phyloP scores from a whole-genome alignment of 1,140 invertebrate species.

The Atta texana region DNA sequence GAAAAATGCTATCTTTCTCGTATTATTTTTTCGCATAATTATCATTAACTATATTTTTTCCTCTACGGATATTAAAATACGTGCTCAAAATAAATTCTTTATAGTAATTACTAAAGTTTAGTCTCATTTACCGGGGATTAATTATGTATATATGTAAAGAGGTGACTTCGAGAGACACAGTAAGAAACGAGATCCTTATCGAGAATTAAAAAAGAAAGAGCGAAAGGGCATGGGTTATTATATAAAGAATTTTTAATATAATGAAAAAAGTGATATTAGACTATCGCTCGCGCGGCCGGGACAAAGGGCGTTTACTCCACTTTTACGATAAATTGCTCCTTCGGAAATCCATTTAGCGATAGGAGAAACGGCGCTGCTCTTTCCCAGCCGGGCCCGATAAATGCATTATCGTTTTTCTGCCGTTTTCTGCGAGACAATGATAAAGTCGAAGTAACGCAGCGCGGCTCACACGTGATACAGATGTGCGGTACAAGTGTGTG shows the following conservation, averaged over 20 bases:
- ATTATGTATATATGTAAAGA: constrained; percentile 1
- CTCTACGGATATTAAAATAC: not conserved
- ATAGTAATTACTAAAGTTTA: not conserved
- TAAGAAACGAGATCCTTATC: constrained; percentile 16
- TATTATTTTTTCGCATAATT: not conserved
- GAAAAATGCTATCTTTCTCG: not conserved
- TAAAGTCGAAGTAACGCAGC: constrained; percentile 19
- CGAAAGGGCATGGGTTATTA: not conserved
- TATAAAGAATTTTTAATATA: constrained; percentile 40
- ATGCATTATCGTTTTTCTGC: constrained; percentile 56
- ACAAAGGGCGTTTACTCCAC: constrained; percentile 45
- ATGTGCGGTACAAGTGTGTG: not conserved
- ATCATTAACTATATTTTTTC: not conserved
- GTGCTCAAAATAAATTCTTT: not conserved
- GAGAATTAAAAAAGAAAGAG: not conserved
- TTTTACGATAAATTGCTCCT: constrained; percentile 64
- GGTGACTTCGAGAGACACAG: not conserved
- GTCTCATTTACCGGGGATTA: constrained; percentile 16
- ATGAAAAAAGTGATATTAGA: constrained; percentile 21
- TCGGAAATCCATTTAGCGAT: constrained; percentile 64
- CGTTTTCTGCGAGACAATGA: constrained; percentile 30
- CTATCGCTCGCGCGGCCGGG: not conserved
- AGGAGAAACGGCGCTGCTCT: constrained; percentile 16
- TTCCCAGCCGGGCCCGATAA: constrained; percentile 20
- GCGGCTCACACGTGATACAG: not conserved